Conservation (phyloP, 2,888 invertebrate species). For the Caenorhabditis panamensis region DNA sequence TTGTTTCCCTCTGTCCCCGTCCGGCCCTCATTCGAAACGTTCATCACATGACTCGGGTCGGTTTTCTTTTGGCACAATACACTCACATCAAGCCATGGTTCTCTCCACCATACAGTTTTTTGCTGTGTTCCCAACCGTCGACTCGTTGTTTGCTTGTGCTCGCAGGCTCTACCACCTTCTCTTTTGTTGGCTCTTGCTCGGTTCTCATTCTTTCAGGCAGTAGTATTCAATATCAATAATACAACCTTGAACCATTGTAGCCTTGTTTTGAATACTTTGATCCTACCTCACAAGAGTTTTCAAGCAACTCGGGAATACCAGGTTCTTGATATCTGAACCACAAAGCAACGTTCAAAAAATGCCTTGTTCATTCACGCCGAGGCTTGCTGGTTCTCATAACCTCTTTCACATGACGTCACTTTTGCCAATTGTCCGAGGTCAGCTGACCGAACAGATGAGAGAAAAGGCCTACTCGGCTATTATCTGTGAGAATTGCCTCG, state of each 20-base stretch:
- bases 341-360: no score
- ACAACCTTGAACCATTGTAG: no score
- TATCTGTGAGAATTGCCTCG: slow-evolving; percentile 8
- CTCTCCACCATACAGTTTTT: slow-evolving; percentile 2
- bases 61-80: neutral
- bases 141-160: neutral
- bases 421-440: neutral
- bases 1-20: neutral
- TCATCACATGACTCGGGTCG: slow-evolving; percentile 1
- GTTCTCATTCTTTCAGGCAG: no score
- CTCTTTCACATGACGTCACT: slow-evolving; percentile 25
- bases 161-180: neutral
- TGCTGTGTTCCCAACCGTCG: slow-evolving; percentile 26
- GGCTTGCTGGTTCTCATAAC: no score
- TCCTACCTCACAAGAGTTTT: no score
- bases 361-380: no score
- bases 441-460: slow-evolving; percentile 8
- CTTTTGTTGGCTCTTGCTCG: slow-evolving; percentile 31
- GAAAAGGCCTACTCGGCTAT: slow-evolving; percentile 7
- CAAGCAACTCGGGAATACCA: no score
- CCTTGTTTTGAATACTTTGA: no score
- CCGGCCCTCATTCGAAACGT: neutral
- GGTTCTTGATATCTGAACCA: no score
- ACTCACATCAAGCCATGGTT: neutral
- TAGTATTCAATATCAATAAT: slow-evolving; percentile 32